These are phyloP conservation scores for Dascyllus trimaculatus DNA, from an alignment of 2,113 vertebrate species.

Conservation along the genomic window DNA sequence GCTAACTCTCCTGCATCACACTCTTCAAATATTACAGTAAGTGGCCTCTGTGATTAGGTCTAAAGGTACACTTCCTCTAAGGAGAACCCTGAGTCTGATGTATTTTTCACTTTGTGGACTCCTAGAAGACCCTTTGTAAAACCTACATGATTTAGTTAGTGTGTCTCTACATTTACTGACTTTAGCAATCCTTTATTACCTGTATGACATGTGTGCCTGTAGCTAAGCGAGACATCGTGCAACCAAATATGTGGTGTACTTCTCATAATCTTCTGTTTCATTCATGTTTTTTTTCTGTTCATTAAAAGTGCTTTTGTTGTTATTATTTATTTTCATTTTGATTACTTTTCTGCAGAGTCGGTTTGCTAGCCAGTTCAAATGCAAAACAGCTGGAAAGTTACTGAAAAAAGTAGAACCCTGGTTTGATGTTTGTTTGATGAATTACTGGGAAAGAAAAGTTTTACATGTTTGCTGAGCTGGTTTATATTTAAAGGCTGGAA, in stretches of 20 bases:
- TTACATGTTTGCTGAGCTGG: no score
- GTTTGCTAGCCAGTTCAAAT: slow-evolving; percentile 9
- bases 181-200: slow-evolving; percentile 15
- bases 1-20: slow-evolving; percentile 90
- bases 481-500: no score
- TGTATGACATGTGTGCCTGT: slow-evolving; percentile 23
- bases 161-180: background rate
- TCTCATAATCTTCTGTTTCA: slow-evolving; percentile 17
- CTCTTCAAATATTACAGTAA: slow-evolving; percentile 95
- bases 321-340: slow-evolving; percentile 18
- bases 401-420: background rate
- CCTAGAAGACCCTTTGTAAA: slow-evolving; percentile 18
- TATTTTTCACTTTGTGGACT: slow-evolving; percentile 34
- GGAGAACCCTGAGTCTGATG: background rate
- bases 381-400: slow-evolving; percentile 28
- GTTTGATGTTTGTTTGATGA: slow-evolving; percentile 4
- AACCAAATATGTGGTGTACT: slow-evolving; percentile 9
- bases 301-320: slow-evolving; percentile 56
- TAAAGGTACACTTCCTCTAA: background rate
- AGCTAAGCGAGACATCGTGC: background rate
- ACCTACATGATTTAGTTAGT: background rate
- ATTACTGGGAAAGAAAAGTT: background rate
- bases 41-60: slow-evolving; percentile 92
- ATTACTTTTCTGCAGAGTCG: slow-evolving; percentile 5
- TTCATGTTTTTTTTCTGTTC: slow-evolving; percentile 14